A percentile compares a stretch with the other conserved stretches of the same genome.
These are phyloP conservation scores for Trialeurodes vaporariorum DNA, from an alignment of 1,140 invertebrate species.

Conservation along the genomic window DNA sequence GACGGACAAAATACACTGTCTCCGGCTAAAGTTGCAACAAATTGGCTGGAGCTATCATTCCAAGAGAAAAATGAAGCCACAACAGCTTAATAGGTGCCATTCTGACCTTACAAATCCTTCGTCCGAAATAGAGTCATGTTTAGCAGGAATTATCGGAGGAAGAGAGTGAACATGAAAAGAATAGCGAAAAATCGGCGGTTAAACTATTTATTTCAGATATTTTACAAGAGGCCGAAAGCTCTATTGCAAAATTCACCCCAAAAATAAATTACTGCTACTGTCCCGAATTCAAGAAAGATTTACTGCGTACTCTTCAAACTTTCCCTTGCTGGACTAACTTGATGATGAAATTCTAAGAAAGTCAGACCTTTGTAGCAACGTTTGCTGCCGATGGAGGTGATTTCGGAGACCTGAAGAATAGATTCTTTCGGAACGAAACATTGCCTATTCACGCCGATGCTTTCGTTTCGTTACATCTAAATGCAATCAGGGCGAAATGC, in stretches of 20 bases:
- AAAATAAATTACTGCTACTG: background rate
- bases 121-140: background rate
- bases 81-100: background rate
- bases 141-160: no score
- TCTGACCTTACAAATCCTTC: background rate
- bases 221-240: background rate
- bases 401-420: constrained; percentile 1
- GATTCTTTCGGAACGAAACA: background rate
- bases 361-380: background rate
- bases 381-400: constrained; percentile 1
- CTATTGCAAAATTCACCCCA: background rate
- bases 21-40: background rate
- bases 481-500: no score
- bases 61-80: background rate
- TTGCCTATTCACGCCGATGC: background rate
- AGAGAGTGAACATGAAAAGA: background rate
- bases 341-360: background rate
- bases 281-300: constrained; percentile 4
- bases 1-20: background rate
- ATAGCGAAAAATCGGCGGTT: background rate
- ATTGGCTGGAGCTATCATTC: background rate
- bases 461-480: background rate
- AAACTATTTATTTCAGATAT: background rate
- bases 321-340: constrained; percentile 5
- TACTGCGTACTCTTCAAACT: background rate